Base-by-base conservation (phyloP, 1,140 invertebrate species). In the Drosophila malerkotliana region DNA sequence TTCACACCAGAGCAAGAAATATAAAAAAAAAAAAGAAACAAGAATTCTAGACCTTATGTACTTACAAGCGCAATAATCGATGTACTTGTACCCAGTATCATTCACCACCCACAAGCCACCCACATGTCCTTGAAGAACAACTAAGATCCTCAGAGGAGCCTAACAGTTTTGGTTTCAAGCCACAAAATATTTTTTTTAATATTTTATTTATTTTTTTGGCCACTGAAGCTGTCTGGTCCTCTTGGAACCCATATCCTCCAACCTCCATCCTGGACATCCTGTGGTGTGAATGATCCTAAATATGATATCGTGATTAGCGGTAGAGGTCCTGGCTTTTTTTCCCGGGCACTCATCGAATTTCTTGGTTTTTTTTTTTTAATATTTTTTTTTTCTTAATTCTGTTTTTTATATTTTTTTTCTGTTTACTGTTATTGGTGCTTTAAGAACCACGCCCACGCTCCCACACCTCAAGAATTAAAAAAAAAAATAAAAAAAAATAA, bases 371-470 rank as follows among this genome's bases (percentile, higher is more conserved):
- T 48, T 47, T 57, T 61, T 59, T 37, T 66, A 61, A 45, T 57
- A 63, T 37, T 9, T 51, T 9, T 62, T 56, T 76, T 77, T 52
- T 53, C 56, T 47, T 30, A 18, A 10, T 32, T 49, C 24, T 44
- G 49, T 39, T 54, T 77, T 48, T 41, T 32, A 21, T 37, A 24
- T 49, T n/a, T n/a, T n/a, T n/a, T n/a, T n/a, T 72, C 32, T 69
- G 51, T 59, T 69, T 44, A 79, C 39, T 83, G 80, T 84, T 84
- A 84, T 72, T 67, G 80, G 80, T 84, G 80, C 80, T 84, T 84
- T 68, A 62, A 76, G n/a, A 68, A 76, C 57, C 58, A 77, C 61
- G 58, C 59, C 49, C 72, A 52, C 44, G 58, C 58, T 52, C 21
- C 45, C 21, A 34, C 37, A 49, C 52, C 45, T 55, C 7, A 14